A percentile compares a stretch with the other conserved stretches of the same genome.
phyloP scores from a whole-genome alignment of 2,888 invertebrate species.

The Pachydiplax longipennis region DNA sequence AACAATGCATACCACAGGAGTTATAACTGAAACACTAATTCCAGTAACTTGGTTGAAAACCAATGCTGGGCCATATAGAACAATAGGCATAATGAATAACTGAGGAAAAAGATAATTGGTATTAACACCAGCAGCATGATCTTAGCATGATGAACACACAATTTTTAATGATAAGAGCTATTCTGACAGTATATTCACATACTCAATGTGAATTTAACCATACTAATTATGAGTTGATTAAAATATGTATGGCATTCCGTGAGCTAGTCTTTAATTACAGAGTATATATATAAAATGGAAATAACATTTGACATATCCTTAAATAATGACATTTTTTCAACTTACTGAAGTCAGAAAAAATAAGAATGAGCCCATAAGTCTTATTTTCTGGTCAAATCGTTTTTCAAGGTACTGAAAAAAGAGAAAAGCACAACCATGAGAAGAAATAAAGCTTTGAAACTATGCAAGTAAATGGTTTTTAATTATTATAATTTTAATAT shows the following conservation, averaged over 20 bases:
- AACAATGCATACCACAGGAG: constrained; percentile 81
- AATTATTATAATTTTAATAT: too few relatives aligned
- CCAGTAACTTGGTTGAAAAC: constrained; percentile 74
- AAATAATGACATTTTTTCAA: constrained; percentile 48
- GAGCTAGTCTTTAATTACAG: too few relatives aligned
- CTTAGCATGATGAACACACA: too few relatives aligned
- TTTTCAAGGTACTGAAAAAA: constrained; percentile 70
- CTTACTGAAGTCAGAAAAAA: constrained; percentile 75
- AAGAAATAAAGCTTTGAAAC: too few relatives aligned
- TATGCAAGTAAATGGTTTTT: too few relatives aligned
- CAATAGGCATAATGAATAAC: background rate
- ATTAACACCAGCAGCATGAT: background rate
- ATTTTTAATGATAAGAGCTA: too few relatives aligned
- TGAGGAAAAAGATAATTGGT: constrained; percentile 33
- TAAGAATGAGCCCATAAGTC: constrained; percentile 72
- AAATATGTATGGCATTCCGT: too few relatives aligned
- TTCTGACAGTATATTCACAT: too few relatives aligned
- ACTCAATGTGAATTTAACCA: too few relatives aligned
- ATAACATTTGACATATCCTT: background rate
- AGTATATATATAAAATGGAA: background rate
- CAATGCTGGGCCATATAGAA: background rate
- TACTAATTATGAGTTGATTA: too few relatives aligned
- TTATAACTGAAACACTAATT: constrained; percentile 78
- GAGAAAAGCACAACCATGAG: background rate
- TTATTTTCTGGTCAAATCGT: constrained; percentile 72